Evolutionary conservation across 2,113 vertebrate genomes (phyloP).

Genomic region (Sigmodon hispidus): DNA sequence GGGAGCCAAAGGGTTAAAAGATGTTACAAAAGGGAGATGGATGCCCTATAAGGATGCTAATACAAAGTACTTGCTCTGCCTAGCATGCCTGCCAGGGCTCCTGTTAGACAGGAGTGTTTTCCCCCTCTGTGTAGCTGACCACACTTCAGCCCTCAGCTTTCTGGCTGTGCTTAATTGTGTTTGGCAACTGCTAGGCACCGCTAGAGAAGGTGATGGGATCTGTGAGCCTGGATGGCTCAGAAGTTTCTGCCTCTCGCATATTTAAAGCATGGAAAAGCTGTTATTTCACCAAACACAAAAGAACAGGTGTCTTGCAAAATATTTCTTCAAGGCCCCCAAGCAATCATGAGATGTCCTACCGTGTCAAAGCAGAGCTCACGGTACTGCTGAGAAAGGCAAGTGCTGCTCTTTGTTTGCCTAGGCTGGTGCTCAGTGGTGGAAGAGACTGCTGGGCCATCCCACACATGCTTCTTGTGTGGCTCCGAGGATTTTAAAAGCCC

Average conservation of each 20-base stretch:
- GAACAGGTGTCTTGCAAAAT: constrained; percentile 21
- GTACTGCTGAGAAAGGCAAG: background rate
- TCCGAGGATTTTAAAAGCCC: background rate
- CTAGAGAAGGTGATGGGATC: background rate
- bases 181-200: background rate
- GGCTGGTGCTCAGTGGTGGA: background rate
- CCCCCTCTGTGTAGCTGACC: background rate
- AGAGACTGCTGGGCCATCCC: background rate
- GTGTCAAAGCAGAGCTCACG: constrained; percentile 8
- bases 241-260: background rate
- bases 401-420: background rate
- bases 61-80: background rate
- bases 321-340: background rate
- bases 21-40: background rate
- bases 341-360: background rate
- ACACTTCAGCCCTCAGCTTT: background rate
- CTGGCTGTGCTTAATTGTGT: background rate
- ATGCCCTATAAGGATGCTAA: background rate
- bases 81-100: background rate
- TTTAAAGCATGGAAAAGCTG: background rate
- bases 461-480: too few relatives aligned
- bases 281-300: background rate
- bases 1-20: background rate
- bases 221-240: background rate
- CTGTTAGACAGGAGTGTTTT: background rate